Conservation (phyloP, 2,888 invertebrate species). For the Periphyllus acericola region DNA sequence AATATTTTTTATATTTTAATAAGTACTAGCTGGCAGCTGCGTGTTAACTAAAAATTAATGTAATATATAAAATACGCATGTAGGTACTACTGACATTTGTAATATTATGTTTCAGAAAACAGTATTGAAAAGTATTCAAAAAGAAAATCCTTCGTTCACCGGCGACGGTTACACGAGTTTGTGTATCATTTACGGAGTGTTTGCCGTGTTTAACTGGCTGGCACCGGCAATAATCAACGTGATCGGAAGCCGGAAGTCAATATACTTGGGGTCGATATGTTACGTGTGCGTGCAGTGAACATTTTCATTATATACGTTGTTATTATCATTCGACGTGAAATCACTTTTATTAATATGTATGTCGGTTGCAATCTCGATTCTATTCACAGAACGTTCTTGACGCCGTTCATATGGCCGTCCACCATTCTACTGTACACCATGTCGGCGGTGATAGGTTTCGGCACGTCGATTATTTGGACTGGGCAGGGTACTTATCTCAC, state of each 20-base stretch:
- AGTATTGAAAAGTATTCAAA: constrained; percentile 82
- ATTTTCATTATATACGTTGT: background rate
- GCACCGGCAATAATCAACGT: constrained; percentile 90
- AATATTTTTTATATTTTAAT: background rate
- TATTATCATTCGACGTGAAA: background rate
- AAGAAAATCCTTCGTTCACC: constrained; percentile 77
- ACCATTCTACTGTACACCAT: constrained; percentile 85
- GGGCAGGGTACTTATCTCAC: constrained; percentile 93
- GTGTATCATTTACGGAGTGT: constrained; percentile 90
- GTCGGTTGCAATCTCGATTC: constrained; percentile 56
- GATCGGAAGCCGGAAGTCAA: constrained; percentile 86
- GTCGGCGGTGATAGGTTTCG: constrained; percentile 87
- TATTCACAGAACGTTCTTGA: constrained; percentile 83
- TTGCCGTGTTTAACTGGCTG: constrained; percentile 92
- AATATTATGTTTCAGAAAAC: constrained; percentile 77
- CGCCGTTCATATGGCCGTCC: constrained; percentile 85
- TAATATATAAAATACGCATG: too few relatives aligned
- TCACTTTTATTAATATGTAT: background rate
- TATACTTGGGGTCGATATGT: constrained; percentile 84
- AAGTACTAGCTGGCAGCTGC: background rate
- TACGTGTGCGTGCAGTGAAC: constrained; percentile 75
- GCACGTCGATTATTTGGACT: constrained; percentile 96
- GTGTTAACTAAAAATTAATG: too few relatives aligned
- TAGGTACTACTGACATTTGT: too few relatives aligned
- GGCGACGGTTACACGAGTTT: constrained; percentile 90